Evolutionary conservation across 2,113 vertebrate species (phyloP), one percentile per base, ranked within the genome.

Genomic region (Anguilla rostrata): DNA sequence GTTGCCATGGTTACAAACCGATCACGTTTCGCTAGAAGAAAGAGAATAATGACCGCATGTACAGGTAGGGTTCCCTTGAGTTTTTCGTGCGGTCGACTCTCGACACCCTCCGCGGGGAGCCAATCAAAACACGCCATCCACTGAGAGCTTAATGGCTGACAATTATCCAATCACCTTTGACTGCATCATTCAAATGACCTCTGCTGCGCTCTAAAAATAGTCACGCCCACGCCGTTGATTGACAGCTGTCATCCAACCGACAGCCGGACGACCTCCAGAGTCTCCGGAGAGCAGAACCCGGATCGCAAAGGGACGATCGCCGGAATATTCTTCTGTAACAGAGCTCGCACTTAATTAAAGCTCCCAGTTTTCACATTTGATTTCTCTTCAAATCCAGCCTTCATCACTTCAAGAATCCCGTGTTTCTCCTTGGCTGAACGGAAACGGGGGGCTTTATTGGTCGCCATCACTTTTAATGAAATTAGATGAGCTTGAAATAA

Each of bases 1-100:
- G 92, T 94, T 93, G 90, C 91, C 91, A 92, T 94, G 90, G 92
- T 91, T 91, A 93, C 91, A 88, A 87, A 85, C 86, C 7, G 81
- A 79, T 46, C 39, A 18, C 16, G 46, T 12, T 20, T 3, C n/a
- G 22, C 18, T 0, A 22, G 63, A 63, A 16, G 26, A 15, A 40
- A 34, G 29, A n/a, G 6, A 41, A 85, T 15, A 8, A 22, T 39
- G 43, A 80, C 46, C 15, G 2, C 11, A 5, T 16, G 29, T 56
- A 79, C 34, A 34, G 34, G 34, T 34, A 34, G 34, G 29, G 43
- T 34, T 34, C 5, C 29, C 18, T 3, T 39, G 63, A 11, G 71
- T 75, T 75, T 75, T n/a, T n/a, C 22, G 39, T 18, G 11, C 3
- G 9, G 12, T 6, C 18, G 4, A 20, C 40, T 85, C 84, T 29